Evolutionary conservation across 2,888 invertebrate species (phyloP).

Genomic region (Mesodorylaimus sp.): DNA sequence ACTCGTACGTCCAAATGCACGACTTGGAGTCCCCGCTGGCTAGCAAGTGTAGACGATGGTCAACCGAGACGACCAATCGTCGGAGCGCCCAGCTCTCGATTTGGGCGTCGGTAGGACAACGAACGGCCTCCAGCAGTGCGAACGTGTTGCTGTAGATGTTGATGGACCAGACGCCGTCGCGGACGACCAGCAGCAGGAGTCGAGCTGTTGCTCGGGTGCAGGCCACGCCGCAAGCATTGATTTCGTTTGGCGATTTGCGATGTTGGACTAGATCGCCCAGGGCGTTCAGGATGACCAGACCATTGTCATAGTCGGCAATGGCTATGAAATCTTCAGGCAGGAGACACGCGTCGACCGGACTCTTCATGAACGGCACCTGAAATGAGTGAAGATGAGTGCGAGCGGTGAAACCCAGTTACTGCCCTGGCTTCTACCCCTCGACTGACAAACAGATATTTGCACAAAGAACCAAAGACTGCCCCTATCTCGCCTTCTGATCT

Average conservation of each 20-base stretch:
- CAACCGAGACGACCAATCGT: conserved; percentile 3
- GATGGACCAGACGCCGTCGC: conserved; percentile 10
- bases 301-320: conserved; percentile 13
- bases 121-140: conserved; percentile 5
- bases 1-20: conserved; percentile 15
- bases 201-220: too few relatives aligned
- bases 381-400: too few relatives aligned
- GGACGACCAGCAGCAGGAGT: conserved; percentile 10
- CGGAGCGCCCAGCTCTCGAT: conserved; percentile 12
- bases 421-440: too few relatives aligned
- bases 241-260: neutral
- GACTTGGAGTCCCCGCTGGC: conserved; percentile 15
- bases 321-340: conserved; percentile 11
- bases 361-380: conserved; percentile 6
- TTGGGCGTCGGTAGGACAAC: conserved; percentile 7
- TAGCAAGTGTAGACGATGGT: conserved; percentile 13
- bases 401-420: too few relatives aligned
- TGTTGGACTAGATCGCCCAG: conserved; percentile 10
- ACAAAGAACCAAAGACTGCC: too few relatives aligned
- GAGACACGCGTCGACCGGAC: conserved; percentile 10
- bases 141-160: conserved; percentile 8
- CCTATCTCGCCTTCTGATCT: too few relatives aligned
- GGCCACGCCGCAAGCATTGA: conserved; percentile 11
- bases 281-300: conserved; percentile 8
- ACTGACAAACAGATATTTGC: too few relatives aligned